phyloP scores from a whole-genome alignment of 2,113 vertebrate genomes.

The Aix galericulata region DNA sequence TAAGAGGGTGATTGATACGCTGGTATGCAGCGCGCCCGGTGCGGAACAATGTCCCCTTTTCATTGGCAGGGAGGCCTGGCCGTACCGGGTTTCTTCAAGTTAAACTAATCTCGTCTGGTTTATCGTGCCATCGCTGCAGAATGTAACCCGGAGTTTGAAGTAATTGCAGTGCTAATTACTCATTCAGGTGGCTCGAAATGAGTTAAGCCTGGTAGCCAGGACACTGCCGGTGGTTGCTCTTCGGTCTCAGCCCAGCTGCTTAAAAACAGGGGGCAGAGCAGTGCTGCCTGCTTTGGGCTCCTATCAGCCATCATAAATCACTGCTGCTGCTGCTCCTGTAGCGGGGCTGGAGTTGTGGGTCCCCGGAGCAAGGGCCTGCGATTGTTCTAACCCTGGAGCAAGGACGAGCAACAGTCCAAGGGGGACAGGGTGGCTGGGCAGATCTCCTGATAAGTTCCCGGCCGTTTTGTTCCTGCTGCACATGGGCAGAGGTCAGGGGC shows the following conservation, averaged over 20 bases:
- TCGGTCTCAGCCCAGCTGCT: background rate
- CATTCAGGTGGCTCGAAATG: conserved; percentile 39
- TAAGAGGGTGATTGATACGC: conserved; percentile 52
- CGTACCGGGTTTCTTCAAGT: background rate
- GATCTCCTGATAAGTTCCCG: background rate
- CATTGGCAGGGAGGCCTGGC: conserved; percentile 1
- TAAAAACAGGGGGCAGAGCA: background rate
- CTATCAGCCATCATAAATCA: background rate
- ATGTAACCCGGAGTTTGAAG: conserved; percentile 52
- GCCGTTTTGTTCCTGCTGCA: background rate
- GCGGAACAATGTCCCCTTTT: conserved; percentile 61
- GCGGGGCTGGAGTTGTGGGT: background rate
- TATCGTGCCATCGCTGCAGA: conserved; percentile 42
- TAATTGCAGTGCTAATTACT: conserved; percentile 63
- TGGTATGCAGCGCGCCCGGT: conserved; percentile 47
- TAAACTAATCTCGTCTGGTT: conserved; percentile 43
- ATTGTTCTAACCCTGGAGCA: background rate
- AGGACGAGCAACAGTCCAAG: background rate
- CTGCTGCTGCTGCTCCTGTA: background rate
- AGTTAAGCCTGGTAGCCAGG: conserved; percentile 28
- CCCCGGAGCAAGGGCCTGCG: no score
- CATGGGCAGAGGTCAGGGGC: background rate
- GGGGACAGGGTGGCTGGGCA: background rate
- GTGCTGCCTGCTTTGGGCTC: conserved; percentile 1
- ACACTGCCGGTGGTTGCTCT: conserved; percentile 10